Evolutionary conservation across 2,797 vertebrate genomes (phyloP), one percentile per base, ranked within the genome.

Genomic region (Pipistrellus kuhlii): DNA sequence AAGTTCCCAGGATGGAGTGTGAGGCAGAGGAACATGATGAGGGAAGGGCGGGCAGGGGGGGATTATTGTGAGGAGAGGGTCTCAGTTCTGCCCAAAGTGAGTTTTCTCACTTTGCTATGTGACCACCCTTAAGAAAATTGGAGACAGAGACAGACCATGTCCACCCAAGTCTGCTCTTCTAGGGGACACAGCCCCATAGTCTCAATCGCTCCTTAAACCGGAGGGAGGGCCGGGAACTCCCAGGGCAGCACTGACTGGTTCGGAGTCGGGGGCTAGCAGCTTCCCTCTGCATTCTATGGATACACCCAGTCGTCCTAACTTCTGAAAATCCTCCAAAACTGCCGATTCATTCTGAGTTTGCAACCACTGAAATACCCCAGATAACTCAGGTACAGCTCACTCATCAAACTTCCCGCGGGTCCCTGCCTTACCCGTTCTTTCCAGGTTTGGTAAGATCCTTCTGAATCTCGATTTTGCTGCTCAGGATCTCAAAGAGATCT

Each of bases 341-440:
- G 85, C 88, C 72, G 85, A 85, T 46, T 95, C 90, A 68, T 59
- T 78, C 82, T 91, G 80, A 90, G 75, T 90, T 80, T 90, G 75
- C 57, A 82, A 80, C 88, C 51, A 85, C 51, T 51, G 71, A 53
- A 81, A 25, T 30, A 90, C 48, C 23, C 53, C 23, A 80, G 78
- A 62, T 72, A 96, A 87, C 35, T 51, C 78, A 76, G 59, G 71
- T 35, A 66, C 21, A 55, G 69, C 53, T 81, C 32, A 57, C 10
- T 15, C 48, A 81, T 53, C 48, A 64, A 53, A 90, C n/a, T 81
- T 80, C 55, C 84, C 30, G 13, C 0, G 27, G 82, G 64, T 62
- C 59, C 48, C 55, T 57, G 46, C 59, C 84, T 87, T 44, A 27
- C 87, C 25, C 77, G 27, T 64, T 85, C 59, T 93, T 85, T 88